A percentile compares a stretch with the other conserved stretches of the same genome.
These are phyloP conservation scores for Pristis pectinata DNA, from an alignment of 2,797 vertebrate genomes.

Conservation along the genomic window DNA sequence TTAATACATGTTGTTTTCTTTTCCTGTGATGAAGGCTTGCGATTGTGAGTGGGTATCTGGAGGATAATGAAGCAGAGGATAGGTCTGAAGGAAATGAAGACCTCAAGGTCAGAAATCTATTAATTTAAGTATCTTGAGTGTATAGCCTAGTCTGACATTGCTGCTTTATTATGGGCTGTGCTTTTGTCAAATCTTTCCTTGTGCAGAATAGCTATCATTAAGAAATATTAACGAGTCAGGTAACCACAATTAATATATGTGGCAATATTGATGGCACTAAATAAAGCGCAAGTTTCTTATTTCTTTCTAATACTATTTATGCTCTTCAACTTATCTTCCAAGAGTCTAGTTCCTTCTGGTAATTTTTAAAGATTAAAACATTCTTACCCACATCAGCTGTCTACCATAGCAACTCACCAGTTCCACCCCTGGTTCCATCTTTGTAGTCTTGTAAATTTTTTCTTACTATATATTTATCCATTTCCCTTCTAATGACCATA, in stretches of 20 bases:
- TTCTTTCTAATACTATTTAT: not conserved
- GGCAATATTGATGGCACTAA: not conserved
- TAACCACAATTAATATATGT: not conserved
- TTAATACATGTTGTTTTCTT: not conserved
- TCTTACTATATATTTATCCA: too few relatives aligned
- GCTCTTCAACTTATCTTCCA: not conserved
- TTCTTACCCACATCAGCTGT: not conserved
- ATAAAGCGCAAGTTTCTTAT: not conserved
- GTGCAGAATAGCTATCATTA: not conserved
- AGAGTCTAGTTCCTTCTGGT: not conserved
- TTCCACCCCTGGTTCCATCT: too few relatives aligned
- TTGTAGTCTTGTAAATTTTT: too few relatives aligned
- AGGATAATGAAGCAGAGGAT: not conserved
- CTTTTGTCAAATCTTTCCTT: not conserved
- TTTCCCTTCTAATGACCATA: too few relatives aligned
- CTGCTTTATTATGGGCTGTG: not conserved
- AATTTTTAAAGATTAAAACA: not conserved
- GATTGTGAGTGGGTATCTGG: not conserved
- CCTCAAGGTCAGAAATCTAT: slow-evolving; percentile 8
- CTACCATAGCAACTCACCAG: too few relatives aligned
- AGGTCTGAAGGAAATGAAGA: not conserved
- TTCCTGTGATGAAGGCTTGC: slow-evolving; percentile 8
- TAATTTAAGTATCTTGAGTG: not conserved
- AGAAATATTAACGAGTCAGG: not conserved
- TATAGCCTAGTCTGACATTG: not conserved